Evolutionary conservation across 2,797 vertebrate species (phyloP), one percentile per base, ranked within the genome.

Genomic region (Malacoraja senta): DNA sequence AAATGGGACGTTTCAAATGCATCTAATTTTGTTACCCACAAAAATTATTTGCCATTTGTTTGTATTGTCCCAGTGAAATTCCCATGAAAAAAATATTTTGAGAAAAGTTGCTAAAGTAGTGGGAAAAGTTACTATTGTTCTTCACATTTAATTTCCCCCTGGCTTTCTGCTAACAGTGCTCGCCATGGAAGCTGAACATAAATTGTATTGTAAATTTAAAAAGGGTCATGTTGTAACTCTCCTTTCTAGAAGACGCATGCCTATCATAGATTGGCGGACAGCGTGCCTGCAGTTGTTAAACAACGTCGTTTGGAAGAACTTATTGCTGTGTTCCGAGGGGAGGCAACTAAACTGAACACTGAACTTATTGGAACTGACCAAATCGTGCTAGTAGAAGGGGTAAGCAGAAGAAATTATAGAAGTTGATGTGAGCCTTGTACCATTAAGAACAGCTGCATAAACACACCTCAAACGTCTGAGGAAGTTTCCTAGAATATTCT

Each of bases 371-470:
- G 97, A 76, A 96, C 95, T 95, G 95, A 94, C 0, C 98, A 99
- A 94, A 96, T 99, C 9, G 96, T 99, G 93, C 95, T 99, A 93
- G 98, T 99, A 94, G 99, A 99, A 91, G 98, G 98, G 95, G 99
- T 99, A 94, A 98, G 98, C 96, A 92, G 17, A 72, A 38, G 0
- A 13, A 63, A 72, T 74, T 1, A 74, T 61, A 21, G 81, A 32
- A 32, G n/a, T 88, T 68, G 35, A 35, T 88, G 61, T 35, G 63
- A 88, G n/a, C 3, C 61, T 68, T 84, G 58, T 84, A 17, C 35
- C n/a, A 65, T 88, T 21, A 65, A 32, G 65, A 86, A 88, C 21
- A 35, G 29, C 65, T 35, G 65, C 61, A 68, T 21, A 32, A 74
- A 74, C 71, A 53, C 44, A 2, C 44, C 44, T 53, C 44, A 53